Evolutionary conservation across 2,113 vertebrate species (phyloP).

Genomic region (Galemys pyrenaicus): DNA sequence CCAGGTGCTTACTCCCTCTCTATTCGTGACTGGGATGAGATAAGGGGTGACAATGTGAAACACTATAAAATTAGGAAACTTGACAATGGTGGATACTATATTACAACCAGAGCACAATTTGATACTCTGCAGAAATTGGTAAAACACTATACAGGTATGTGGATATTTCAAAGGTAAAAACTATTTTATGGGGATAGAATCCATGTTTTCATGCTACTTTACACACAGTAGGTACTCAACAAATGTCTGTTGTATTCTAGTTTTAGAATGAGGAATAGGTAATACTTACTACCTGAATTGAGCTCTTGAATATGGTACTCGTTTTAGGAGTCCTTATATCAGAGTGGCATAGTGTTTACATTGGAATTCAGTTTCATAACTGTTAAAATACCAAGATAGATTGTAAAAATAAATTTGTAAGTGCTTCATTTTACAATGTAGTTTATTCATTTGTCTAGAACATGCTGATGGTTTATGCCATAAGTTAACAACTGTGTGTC

Average conservation of each 20-base stretch:
- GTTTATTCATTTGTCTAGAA: slow-evolving; percentile 86
- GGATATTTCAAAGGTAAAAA: not conserved
- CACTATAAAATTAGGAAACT: slow-evolving; percentile 99
- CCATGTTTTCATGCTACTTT: not conserved
- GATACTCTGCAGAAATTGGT: slow-evolving; percentile 97
- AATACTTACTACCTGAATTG: slow-evolving; percentile 14
- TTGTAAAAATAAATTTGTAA: slow-evolving; percentile 39
- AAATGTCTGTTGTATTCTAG: slow-evolving; percentile 6
- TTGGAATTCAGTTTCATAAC: not conserved
- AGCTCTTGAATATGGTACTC: not conserved
- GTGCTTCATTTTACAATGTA: slow-evolving; percentile 28
- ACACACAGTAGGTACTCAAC: not conserved
- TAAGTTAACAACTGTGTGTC: slow-evolving; percentile 96
- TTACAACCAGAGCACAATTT: slow-evolving; percentile 98
- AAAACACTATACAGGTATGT: slow-evolving; percentile 97
- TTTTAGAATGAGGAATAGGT: slow-evolving; percentile 12
- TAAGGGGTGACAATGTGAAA: slow-evolving; percentile 98
- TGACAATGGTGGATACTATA: slow-evolving; percentile 98
- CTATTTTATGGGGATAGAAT: not conserved
- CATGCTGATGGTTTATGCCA: slow-evolving; percentile 98
- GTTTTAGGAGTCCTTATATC: not conserved
- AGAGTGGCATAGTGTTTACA: not conserved
- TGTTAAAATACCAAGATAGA: not conserved
- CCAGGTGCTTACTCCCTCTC: slow-evolving; percentile 97
- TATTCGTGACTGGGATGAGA: slow-evolving; percentile 98